Conservation (phyloP, 2,113 vertebrate species). For the Corapipo altera region DNA sequence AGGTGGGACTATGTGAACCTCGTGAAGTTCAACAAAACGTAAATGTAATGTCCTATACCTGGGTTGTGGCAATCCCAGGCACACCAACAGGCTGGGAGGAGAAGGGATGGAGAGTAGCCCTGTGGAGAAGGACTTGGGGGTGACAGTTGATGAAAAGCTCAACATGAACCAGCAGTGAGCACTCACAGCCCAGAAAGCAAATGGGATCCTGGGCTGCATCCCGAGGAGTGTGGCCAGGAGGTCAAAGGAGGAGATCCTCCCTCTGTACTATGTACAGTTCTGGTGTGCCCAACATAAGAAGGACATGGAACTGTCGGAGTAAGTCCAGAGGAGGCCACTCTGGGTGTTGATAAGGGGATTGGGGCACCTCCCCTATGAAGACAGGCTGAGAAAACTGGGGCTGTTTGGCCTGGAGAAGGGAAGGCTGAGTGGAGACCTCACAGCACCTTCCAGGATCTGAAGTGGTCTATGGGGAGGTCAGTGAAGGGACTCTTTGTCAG, state of each 20-base stretch:
- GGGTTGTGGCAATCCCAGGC: background rate
- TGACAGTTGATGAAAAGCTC: background rate
- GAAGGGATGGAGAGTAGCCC: background rate
- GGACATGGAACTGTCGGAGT: background rate
- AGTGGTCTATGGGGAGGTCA: too few species aligned
- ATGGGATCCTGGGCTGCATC: background rate
- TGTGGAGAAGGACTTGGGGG: background rate
- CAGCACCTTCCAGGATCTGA: background rate
- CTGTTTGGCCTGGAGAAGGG: background rate
- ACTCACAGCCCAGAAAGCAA: background rate
- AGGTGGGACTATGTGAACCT: background rate
- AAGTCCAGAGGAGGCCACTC: background rate
- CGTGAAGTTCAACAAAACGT: background rate
- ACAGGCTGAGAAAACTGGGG: background rate
- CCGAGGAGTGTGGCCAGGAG: background rate
- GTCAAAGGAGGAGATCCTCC: accelerated
- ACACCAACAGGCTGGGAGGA: background rate
- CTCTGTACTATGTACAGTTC: background rate
- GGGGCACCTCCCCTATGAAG: background rate
- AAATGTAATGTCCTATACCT: background rate
- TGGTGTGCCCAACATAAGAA: background rate
- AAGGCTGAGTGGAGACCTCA: background rate
- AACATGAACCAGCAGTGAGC: background rate
- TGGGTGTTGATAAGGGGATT: background rate
- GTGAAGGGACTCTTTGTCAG: background rate